phyloP scores from a whole-genome alignment of 2,888 invertebrate genomes.

The Macaria liturata region DNA sequence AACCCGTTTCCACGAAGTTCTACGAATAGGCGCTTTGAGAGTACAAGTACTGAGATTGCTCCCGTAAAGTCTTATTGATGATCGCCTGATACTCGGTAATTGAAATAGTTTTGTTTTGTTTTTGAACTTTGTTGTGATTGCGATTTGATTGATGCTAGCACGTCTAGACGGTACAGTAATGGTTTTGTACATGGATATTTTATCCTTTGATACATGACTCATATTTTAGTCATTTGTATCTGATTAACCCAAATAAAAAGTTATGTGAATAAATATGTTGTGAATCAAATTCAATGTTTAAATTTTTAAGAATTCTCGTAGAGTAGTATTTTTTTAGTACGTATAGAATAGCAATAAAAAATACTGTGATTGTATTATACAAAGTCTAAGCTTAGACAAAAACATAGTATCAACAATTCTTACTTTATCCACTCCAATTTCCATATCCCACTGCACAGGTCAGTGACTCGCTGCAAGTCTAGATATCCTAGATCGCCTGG shows the following conservation, averaged over 20 bases:
- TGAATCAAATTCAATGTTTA: too few species aligned
- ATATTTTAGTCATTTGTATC: too few species aligned
- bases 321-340: too few species aligned
- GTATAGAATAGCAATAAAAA: too few species aligned
- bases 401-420: too few species aligned
- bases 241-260: too few species aligned
- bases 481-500: slow-evolving; percentile 1
- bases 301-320: too few species aligned
- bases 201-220: too few species aligned
- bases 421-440: slow-evolving; percentile 14
- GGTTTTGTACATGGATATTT: too few species aligned
- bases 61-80: slow-evolving; percentile 62
- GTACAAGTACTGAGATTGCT: slow-evolving; percentile 55
- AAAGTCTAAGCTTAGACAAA: too few species aligned
- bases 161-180: neutral
- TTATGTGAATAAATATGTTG: too few species aligned
- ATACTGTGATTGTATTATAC: too few species aligned
- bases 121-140: slow-evolving; percentile 28
- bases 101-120: slow-evolving; percentile 37
- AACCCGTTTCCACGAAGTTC: slow-evolving; percentile 65
- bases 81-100: slow-evolving; percentile 42
- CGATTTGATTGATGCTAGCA: slow-evolving; percentile 32
- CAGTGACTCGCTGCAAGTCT: slow-evolving; percentile 48
- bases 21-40: slow-evolving; percentile 75
- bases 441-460: slow-evolving; percentile 24